These are phyloP conservation scores for Zelostemma sp. DNA, from an alignment of 1,140 invertebrate genomes.

Conservation along the genomic window DNA sequence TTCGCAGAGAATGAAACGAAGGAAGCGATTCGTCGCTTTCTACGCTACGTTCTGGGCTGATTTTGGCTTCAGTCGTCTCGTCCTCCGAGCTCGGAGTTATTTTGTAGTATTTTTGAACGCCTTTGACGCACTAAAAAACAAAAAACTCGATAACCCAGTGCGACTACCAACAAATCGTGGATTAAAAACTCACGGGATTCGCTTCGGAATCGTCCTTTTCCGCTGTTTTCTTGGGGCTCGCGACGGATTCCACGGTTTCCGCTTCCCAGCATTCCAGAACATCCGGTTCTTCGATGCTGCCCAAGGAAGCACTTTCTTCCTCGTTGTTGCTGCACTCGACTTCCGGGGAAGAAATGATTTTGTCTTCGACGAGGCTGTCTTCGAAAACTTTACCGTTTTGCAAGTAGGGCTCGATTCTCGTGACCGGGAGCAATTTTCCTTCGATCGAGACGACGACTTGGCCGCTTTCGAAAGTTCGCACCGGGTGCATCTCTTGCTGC, in stretches of 20 bases:
- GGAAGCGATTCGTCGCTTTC: conserved; percentile 47
- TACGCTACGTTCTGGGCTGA: conserved; percentile 46
- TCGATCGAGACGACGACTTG: conserved; percentile 65
- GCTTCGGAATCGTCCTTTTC: conserved; percentile 37
- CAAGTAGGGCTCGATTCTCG: conserved; percentile 42
- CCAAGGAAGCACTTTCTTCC: conserved; percentile 49
- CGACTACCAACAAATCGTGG: no score
- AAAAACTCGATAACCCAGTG: not conserved
- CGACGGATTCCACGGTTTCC: conserved; percentile 59
- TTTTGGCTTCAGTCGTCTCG: conserved; percentile 25
- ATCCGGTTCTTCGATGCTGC: conserved; percentile 66
- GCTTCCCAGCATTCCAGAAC: conserved; percentile 67
- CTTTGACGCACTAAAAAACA: conserved; percentile 43
- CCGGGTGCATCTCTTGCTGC: conserved; percentile 16
- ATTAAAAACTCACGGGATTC: conserved; percentile 25
- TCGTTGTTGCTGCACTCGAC: conserved; percentile 37
- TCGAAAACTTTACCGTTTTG: conserved; percentile 20
- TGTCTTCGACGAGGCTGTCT: conserved; percentile 8
- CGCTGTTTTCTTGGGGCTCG: conserved; percentile 52
- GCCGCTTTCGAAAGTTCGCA: conserved; percentile 62
- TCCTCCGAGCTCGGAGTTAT: conserved; percentile 37
- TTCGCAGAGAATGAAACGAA: conserved; percentile 31
- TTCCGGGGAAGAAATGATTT: conserved; percentile 11
- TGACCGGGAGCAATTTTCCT: conserved; percentile 58
- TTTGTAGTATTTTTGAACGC: conserved; percentile 64